Conservation (phyloP, 1,140 invertebrate genomes). For the Bombus ignitus region DNA sequence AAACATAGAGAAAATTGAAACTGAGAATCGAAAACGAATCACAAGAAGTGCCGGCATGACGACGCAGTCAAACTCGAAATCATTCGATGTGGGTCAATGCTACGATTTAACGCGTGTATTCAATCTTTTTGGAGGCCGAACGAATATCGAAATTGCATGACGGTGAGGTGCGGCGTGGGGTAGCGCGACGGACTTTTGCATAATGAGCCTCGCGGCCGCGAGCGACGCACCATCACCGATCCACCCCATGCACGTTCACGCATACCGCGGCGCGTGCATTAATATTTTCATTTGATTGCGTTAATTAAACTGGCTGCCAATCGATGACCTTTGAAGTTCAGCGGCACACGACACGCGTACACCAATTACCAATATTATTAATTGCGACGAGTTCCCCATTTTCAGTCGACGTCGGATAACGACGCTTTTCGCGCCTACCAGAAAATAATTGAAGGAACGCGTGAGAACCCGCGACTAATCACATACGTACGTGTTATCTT, state of each 20-base stretch:
- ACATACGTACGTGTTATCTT: not conserved
- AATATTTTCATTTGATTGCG: constrained; percentile 80
- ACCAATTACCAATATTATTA: constrained; percentile 73
- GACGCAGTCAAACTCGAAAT: constrained; percentile 9
- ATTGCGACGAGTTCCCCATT: constrained; percentile 67
- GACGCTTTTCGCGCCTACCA: constrained; percentile 17
- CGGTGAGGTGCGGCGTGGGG: not conserved
- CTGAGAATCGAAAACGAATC: not conserved
- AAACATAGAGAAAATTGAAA: not conserved
- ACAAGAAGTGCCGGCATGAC: not conserved
- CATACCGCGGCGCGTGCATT: constrained; percentile 47
- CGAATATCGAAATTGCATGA: constrained; percentile 70
- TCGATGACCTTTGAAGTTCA: constrained; percentile 77
- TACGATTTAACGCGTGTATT: constrained; percentile 59
- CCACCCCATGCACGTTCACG: constrained; percentile 40
- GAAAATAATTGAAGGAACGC: constrained; percentile 37
- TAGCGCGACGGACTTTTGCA: constrained; percentile 75
- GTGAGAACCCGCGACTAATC: not conserved
- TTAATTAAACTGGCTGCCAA: constrained; percentile 76
- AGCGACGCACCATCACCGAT: constrained; percentile 9
- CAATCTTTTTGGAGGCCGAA: constrained; percentile 65
- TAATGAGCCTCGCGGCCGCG: constrained; percentile 72
- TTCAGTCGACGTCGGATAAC: constrained; percentile 37
- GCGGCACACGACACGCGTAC: constrained; percentile 65
- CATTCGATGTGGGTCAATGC: constrained; percentile 68